A percentile compares a stretch with the other conserved stretches of the same genome.
Conservation (phyloP, 2,113 vertebrate genomes). For the Mesitornis unicolor region DNA sequence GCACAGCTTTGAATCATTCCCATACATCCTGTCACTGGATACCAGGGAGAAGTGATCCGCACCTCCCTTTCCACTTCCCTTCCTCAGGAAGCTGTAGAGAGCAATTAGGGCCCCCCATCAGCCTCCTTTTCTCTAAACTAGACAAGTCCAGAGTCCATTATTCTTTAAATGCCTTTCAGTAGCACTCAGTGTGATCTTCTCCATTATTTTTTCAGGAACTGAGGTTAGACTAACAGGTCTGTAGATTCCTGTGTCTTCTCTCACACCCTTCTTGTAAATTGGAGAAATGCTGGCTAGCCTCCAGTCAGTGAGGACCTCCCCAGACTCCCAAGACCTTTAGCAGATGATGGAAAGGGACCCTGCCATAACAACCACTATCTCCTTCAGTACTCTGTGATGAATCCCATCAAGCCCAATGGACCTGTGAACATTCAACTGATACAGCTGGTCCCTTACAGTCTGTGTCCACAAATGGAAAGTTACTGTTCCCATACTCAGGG, state of each 20-base stretch:
- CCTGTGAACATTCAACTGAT: not conserved
- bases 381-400: not conserved
- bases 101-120: not conserved
- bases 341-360: not conserved
- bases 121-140: not conserved
- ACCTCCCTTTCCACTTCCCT: not conserved
- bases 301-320: not conserved
- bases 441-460: not conserved
- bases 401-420: too few relatives aligned
- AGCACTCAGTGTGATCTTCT: not conserved
- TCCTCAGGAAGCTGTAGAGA: not conserved
- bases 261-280: not conserved
- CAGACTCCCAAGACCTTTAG: not conserved
- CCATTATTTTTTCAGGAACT: not conserved
- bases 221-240: not conserved
- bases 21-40: accelerated
- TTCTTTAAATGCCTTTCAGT: not conserved
- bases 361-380: not conserved
- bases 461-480: not conserved
- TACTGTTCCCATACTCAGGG: not conserved
- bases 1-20: not conserved
- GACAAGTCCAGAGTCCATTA: not conserved
- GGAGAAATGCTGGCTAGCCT: not conserved
- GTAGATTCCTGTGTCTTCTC: not conserved
- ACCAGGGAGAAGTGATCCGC: not conserved